Evolutionary conservation across 2,113 vertebrate genomes (phyloP).

Genomic region (Dasyornis broadbenti): DNA sequence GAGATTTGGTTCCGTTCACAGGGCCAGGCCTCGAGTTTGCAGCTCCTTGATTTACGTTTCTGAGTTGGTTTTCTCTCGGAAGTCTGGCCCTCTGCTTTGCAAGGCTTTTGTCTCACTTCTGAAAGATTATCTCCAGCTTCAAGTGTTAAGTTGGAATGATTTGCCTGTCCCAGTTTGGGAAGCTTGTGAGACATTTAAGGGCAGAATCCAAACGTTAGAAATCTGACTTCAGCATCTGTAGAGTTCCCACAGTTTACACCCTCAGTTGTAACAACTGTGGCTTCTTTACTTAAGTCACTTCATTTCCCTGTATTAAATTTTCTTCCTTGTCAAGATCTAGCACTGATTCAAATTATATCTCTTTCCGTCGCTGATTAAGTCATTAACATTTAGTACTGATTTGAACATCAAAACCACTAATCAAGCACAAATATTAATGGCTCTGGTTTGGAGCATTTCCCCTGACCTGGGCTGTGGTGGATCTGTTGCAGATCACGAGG

Average conservation of each 20-base stretch:
- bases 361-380: constrained; percentile 56
- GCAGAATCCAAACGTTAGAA: background rate
- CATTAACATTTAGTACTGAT: constrained; percentile 60
- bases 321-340: constrained; percentile 5
- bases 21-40: background rate
- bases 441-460: background rate
- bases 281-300: constrained; percentile 5
- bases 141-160: background rate
- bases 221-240: background rate
- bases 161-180: background rate
- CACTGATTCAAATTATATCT: constrained; percentile 44
- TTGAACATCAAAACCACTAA: constrained; percentile 44
- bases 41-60: background rate
- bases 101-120: background rate
- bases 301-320: background rate
- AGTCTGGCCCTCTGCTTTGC: background rate
- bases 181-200: background rate
- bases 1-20: background rate
- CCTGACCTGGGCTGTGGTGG: background rate
- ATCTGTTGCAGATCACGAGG: accelerated
- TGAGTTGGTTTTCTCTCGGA: background rate
- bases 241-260: background rate
- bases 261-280: background rate
- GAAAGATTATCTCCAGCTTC: background rate
- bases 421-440: constrained; percentile 38